Evolutionary conservation across 2,888 invertebrate species (phyloP).

Genomic region (Eilema griseolum): DNA sequence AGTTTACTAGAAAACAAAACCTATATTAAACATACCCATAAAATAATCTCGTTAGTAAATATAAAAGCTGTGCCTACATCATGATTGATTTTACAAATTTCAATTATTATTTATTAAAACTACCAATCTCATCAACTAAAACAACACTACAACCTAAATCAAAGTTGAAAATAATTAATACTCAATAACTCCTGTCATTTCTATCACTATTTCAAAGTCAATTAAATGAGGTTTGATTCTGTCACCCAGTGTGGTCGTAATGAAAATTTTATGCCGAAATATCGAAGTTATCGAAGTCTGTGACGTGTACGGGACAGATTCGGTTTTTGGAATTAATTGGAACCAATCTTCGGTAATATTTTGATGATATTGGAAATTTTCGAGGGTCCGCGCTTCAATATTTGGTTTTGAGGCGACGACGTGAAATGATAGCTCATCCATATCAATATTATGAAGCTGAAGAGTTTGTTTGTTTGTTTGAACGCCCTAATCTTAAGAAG

Average conservation of each 20-base stretch:
- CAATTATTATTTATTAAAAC: not conserved
- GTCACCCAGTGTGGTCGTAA: slow-evolving; percentile 45
- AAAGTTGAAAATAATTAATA: slow-evolving; percentile 35
- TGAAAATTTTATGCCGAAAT: slow-evolving; percentile 43
- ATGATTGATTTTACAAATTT: no score
- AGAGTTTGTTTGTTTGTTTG: no score
- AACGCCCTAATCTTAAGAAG: no score
- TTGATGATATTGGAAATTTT: slow-evolving; percentile 37
- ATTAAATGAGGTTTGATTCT: slow-evolving; percentile 60
- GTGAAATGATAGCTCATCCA: no score
- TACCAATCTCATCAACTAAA: not conserved
- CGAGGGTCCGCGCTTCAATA: slow-evolving; percentile 17
- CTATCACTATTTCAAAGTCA: slow-evolving; percentile 48
- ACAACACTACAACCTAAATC: slow-evolving; percentile 6
- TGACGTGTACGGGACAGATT: slow-evolving; percentile 48
- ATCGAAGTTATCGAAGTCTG: slow-evolving; percentile 41
- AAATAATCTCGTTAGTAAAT: no score
- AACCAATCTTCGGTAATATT: slow-evolving; percentile 39
- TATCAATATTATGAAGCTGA: no score
- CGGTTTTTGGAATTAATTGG: slow-evolving; percentile 44
- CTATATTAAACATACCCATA: no score
- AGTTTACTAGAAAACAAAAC: no score
- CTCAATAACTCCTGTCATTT: slow-evolving; percentile 40
- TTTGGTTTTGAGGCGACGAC: slow-evolving; percentile 1
- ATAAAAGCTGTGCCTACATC: no score